Evolutionary conservation across 2,888 invertebrate species (phyloP).

Genomic region (Arge pagana): DNA sequence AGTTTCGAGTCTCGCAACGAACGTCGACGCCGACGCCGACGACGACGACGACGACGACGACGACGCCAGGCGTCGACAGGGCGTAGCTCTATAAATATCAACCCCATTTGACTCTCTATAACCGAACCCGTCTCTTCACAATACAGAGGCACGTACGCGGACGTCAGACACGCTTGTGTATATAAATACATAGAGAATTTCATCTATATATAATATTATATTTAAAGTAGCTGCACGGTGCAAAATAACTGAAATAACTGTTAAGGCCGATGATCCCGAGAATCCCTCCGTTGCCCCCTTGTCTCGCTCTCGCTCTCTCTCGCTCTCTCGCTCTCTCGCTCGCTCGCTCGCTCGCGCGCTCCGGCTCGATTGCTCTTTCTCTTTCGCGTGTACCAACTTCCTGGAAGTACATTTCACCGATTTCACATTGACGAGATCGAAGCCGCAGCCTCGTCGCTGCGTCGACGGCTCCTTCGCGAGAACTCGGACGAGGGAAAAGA

Average conservation of each 20-base stretch:
- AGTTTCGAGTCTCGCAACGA: constrained; percentile 3
- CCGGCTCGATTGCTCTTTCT: too few species aligned
- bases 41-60: too few species aligned
- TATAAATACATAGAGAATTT: background rate
- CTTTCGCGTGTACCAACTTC: constrained; percentile 43
- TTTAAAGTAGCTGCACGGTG: constrained; percentile 51
- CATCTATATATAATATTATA: constrained; percentile 25
- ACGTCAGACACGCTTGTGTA: background rate
- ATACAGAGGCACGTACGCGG: constrained; percentile 31
- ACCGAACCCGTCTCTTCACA: constrained; percentile 31
- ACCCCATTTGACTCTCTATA: constrained; percentile 10
- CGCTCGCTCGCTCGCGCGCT: too few species aligned
- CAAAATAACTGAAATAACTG: constrained; percentile 52
- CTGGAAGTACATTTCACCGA: constrained; percentile 40
- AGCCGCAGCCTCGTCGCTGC: too few species aligned
- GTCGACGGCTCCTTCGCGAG: too few species aligned
- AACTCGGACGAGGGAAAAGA: too few species aligned
- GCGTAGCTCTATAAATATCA: constrained; percentile 21
- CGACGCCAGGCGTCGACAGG: too few species aligned
- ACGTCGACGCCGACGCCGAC: background rate
- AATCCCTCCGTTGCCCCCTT: too few species aligned
- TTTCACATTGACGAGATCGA: constrained; percentile 23
- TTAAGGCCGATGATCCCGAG: constrained; percentile 50
- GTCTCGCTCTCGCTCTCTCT: too few species aligned
- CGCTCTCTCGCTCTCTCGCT: too few species aligned